Base-by-base conservation (phyloP, 2,797 vertebrate genomes). In the Acrossocheilus fasciatus region DNA sequence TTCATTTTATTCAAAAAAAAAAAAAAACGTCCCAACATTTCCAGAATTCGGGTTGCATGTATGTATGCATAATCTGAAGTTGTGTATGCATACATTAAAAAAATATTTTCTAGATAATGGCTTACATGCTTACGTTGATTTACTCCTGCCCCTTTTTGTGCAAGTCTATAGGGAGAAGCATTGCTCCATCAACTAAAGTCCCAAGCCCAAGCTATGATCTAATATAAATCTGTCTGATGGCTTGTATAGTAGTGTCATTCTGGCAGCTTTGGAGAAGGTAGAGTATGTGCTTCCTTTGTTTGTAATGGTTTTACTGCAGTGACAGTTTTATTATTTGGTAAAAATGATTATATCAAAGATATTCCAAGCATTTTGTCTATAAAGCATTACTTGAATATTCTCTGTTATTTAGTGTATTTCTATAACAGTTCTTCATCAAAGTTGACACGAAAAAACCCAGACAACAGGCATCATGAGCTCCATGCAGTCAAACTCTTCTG, bases 211-310 rank as follows among this genome's bases (percentile, higher is more conserved):
- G 43, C 14, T 18, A 50, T 15, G 41, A 17, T 30, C 14, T 18
- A 15, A 17, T 74, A 81, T 81, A 69, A 81, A 70, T 30, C 14
- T 69, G 41, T 69, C 80, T 81, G 45, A 47, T 50, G 6, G 9
- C 41, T 52, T 11, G 17, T 66, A 12, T 5, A 62, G n/a, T 66
- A 50, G 30, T 47, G 26, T 9, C 30, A 50, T 23, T 30, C 26
- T 52, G 12, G n/a, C 1, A 30, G n/a, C n/a, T 66, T 30, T 36
- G 45, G n/a, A 50, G 4, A 52, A 50, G 64, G 64, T 70, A 39
- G 15, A 69, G 41, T 43, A 17, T 26, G 2, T n/a, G 11, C 26
- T 15, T 26, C 6, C 12, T 41, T 14, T 64, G 59, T 18, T 69
- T 69, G 17, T 36, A 17, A 34, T 68, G 6, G 0, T 36, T 68